Evolutionary conservation across 1,140 invertebrate genomes (phyloP).

Genomic region (Parasteatoda tepidariorum): DNA sequence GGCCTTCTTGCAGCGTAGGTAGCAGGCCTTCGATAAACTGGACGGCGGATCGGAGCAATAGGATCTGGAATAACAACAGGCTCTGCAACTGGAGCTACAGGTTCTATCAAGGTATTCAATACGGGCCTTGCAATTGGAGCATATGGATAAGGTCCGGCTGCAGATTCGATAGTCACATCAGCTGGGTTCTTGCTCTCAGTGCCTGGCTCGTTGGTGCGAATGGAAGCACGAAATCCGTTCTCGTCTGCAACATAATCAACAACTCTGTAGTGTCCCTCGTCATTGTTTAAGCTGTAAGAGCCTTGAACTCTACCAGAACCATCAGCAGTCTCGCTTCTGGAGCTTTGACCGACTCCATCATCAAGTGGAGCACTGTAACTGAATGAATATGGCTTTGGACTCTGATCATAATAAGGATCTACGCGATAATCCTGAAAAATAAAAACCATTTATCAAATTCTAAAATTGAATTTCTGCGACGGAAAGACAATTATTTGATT

Average conservation of each 20-base stretch:
- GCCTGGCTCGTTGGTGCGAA: slow-evolving; percentile 33
- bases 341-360: slow-evolving; percentile 39
- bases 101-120: background rate
- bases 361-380: slow-evolving; percentile 34
- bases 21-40: background rate
- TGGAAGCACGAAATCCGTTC: slow-evolving; percentile 21
- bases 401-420: slow-evolving; percentile 28
- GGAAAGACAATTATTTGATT: background rate
- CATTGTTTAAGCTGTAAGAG: slow-evolving; percentile 40
- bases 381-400: slow-evolving; percentile 33
- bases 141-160: background rate
- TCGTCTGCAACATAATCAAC: slow-evolving; percentile 44
- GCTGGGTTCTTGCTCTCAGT: slow-evolving; percentile 37
- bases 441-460: too few relatives aligned
- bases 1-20: background rate
- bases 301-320: slow-evolving; percentile 18
- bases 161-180: slow-evolving; percentile 17
- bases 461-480: too few relatives aligned
- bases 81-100: background rate
- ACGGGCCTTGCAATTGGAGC: background rate
- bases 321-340: slow-evolving; percentile 26
- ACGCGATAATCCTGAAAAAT: slow-evolving; percentile 16
- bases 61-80: background rate
- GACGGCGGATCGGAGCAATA: background rate
- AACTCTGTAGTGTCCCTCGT: slow-evolving; percentile 30